phyloP scores from a whole-genome alignment of 2,797 vertebrate genomes.

The Amblyraja radiata region DNA sequence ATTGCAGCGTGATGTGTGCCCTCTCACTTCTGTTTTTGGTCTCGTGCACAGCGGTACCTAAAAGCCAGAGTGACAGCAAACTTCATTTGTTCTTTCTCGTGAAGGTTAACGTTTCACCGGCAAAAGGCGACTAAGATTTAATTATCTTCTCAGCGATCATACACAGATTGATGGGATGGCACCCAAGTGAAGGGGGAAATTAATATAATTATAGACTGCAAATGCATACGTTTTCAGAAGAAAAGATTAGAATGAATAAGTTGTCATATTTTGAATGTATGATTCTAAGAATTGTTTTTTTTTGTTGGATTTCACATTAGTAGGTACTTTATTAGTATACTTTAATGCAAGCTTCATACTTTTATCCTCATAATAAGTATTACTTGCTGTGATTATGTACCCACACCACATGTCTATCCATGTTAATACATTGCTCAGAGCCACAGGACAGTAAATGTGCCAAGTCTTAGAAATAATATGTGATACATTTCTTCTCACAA shows the following conservation, averaged over 20 bases:
- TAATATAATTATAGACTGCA: conserved; percentile 24
- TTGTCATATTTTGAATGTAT: not conserved
- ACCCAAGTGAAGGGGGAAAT: not conserved
- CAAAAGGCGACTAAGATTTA: conserved; percentile 3
- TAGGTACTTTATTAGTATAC: not conserved
- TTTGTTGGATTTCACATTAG: not conserved
- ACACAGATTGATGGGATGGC: conserved; percentile 11
- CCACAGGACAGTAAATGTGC: not conserved
- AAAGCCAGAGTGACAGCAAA: not conserved
- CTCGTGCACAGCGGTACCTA: not conserved
- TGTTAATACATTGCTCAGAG: not conserved
- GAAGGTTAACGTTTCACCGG: not conserved
- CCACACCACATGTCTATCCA: not conserved
- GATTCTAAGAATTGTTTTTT: not conserved
- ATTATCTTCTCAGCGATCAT: conserved; percentile 19
- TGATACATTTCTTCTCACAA: not conserved
- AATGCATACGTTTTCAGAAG: not conserved
- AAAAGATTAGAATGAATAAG: not conserved
- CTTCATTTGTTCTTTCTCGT: not conserved
- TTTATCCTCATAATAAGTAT: not conserved
- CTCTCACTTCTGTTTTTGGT: not conserved
- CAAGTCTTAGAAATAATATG: not conserved
- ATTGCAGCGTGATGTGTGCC: not conserved
- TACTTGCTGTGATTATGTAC: not conserved
- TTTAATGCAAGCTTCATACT: not conserved